Conservation (phyloP, 1,140 invertebrate species). For the Panonychus citri region DNA sequence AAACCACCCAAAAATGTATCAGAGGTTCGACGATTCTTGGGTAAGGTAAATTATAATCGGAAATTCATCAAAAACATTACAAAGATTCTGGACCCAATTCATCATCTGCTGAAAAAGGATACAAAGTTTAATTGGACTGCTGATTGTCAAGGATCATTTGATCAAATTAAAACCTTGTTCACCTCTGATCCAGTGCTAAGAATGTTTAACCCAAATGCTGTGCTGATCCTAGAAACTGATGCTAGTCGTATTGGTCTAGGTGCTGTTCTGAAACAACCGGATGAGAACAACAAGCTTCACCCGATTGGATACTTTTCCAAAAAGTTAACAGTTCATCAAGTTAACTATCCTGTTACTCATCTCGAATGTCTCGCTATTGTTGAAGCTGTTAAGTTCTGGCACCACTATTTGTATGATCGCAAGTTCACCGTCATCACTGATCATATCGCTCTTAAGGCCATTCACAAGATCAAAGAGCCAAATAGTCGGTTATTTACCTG, state of each 20-base stretch:
- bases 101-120: not conserved
- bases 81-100: too few species aligned
- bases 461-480: not conserved
- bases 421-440: conserved; percentile 7
- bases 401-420: conserved; percentile 3
- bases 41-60: too few species aligned
- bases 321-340: not conserved
- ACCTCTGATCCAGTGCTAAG: not conserved
- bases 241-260: conserved; percentile 26
- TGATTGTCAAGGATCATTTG: not conserved
- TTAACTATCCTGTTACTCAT: not conserved
- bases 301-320: too few species aligned
- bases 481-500: not conserved
- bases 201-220: conserved; percentile 5
- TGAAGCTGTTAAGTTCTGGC: conserved; percentile 2
- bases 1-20: too few species aligned
- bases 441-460: not conserved
- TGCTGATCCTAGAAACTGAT: conserved; percentile 3
- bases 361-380: conserved; percentile 6
- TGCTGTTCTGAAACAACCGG: conserved; percentile 23
- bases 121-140: not conserved
- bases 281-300: not conserved
- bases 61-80: too few species aligned
- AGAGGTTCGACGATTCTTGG: too few species aligned
- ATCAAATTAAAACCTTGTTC: conserved; percentile 1